Evolutionary conservation across 64 coral and sea anemone genomes (phyloP), one percentile per base, ranked within the genome.

Genomic region (Orbicella faveolata): DNA sequence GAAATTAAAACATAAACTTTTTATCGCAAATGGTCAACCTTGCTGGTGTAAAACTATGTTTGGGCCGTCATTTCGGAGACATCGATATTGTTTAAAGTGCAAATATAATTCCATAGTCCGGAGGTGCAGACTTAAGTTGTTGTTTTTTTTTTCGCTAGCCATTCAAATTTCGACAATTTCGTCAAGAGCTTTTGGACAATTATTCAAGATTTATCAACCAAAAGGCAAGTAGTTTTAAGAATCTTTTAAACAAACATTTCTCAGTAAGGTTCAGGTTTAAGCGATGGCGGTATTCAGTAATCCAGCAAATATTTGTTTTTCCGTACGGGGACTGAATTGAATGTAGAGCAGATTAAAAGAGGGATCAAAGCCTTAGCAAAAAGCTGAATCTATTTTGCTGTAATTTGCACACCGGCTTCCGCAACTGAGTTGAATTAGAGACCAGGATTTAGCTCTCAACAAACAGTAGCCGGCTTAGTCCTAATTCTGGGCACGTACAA

Each of bases 271-370:
- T 64, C 26, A 59, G 0, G 15, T 35, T 85, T 23, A 15, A 70
- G 82, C 67, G 82, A 85, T 85, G 9, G 36, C 52, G 65, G 82
- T 85, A 85, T 85, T 85, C 82, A 52, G 51, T 33, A 34, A 52
- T 5, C 2, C 19, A 52, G 65, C 66, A 85, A 85, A 85, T 85
- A 85, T 85, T 85, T 85, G 63, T 20, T 39, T 17, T 19, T 72
- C 19, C 20, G n/a, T 25, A 70, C 23, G 11, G 34, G 21, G 26
- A 55, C 33, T 16, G 3, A 81, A 81, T 62, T 26, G 15, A 26
- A 33, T 25, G 36, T 4, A 25, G 19, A 33, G 21, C 14, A 33
- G 34, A 81, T 10, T 16, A 81, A 20, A 20, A 35, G 54, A 81
- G 9, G 11, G 19, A 19, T 55, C 19, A 37, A 63, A 34, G 57